These are phyloP conservation scores for Oryctolagus cuniculus DNA, from an alignment of 2,113 vertebrate genomes.

Conservation along the genomic window DNA sequence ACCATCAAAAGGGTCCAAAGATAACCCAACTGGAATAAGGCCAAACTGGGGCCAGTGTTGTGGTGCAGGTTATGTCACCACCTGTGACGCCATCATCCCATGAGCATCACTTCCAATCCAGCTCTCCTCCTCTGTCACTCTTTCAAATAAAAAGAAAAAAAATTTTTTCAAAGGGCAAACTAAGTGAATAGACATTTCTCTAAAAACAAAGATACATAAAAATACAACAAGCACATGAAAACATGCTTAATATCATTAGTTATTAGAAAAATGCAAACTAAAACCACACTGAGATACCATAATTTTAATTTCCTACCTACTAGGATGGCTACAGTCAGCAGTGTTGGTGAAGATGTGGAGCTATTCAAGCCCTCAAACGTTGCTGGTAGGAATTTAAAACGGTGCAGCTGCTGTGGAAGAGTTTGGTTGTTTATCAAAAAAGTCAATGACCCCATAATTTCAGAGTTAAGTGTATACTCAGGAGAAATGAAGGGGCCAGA, in stretches of 20 bases:
- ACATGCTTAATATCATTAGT: background rate
- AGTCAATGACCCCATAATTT: background rate
- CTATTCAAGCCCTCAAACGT: background rate
- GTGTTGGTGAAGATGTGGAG: background rate
- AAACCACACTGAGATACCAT: background rate
- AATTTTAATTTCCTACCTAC: background rate
- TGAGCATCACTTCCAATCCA: no score
- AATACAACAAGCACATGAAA: no score
- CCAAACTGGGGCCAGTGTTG: no score
- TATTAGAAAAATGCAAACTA: background rate
- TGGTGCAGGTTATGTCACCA: no score
- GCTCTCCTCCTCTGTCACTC: no score
- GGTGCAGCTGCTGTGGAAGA: background rate
- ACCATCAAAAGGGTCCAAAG: background rate
- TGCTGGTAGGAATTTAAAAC: background rate
- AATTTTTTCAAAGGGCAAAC: no score
- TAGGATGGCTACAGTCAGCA: background rate
- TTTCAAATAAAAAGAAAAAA: no score
- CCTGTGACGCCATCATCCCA: no score
- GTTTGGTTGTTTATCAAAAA: background rate
- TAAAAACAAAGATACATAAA: background rate
- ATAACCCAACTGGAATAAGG: background rate
- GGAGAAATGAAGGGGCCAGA: background rate
- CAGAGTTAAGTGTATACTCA: background rate
- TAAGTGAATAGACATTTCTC: background rate